A percentile compares a stretch with the other conserved stretches of the same genome.
Conservation (phyloP, 1,140 invertebrate species). For the Bombus polaris region DNA sequence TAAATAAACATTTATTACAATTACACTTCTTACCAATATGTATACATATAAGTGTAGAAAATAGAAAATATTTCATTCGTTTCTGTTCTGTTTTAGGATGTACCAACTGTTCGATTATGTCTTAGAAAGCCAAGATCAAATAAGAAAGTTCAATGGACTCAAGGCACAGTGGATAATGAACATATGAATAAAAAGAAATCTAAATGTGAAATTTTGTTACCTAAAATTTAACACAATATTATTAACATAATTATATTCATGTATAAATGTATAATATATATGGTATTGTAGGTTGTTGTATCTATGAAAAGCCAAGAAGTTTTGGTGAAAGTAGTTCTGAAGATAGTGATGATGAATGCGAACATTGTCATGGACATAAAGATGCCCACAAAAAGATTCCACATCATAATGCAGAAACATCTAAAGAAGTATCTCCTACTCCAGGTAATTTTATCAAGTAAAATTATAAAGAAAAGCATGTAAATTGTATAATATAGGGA, state of each 20-base stretch:
- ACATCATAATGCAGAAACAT: slow-evolving; percentile 67
- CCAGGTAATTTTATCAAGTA: slow-evolving; percentile 43
- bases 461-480: not conserved
- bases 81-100: slow-evolving; percentile 80
- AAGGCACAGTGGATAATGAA: slow-evolving; percentile 96
- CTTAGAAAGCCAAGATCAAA: slow-evolving; percentile 88
- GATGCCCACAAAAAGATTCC: slow-evolving; percentile 86
- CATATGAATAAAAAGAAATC: slow-evolving; percentile 96
- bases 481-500: slow-evolving; percentile 17
- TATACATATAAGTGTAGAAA: not conserved
- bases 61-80: slow-evolving; percentile 38
- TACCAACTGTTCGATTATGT: slow-evolving; percentile 88
- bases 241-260: not conserved
- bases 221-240: slow-evolving; percentile 38
- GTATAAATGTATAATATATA: slow-evolving; percentile 5
- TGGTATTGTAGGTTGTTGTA: slow-evolving; percentile 89
- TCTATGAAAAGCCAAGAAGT: slow-evolving; percentile 90
- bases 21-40: not conserved
- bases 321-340: slow-evolving; percentile 93
- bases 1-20: not conserved
- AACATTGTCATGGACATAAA: slow-evolving; percentile 92
- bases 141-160: slow-evolving; percentile 93
- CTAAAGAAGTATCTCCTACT: slow-evolving; percentile 63
- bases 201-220: slow-evolving; percentile 88
- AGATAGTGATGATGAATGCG: slow-evolving; percentile 91